These are phyloP conservation scores for Gallinago undulata DNA, from an alignment of 2,113 vertebrate genomes.

Conservation along the genomic window DNA sequence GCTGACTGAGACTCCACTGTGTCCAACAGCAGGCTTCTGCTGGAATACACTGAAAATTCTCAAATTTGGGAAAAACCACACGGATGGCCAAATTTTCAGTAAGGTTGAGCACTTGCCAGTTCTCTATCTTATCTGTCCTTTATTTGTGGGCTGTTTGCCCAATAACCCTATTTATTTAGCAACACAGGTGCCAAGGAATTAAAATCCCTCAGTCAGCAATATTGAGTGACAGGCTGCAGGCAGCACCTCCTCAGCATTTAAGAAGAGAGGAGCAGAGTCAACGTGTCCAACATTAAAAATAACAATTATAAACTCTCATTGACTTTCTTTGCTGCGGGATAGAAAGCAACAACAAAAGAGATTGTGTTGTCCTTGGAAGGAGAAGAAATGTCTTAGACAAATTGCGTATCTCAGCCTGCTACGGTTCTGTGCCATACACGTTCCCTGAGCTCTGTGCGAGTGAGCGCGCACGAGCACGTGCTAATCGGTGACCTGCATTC, in stretches of 20 bases:
- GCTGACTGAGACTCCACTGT: neutral
- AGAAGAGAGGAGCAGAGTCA: neutral
- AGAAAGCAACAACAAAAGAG: slow-evolving; percentile 6
- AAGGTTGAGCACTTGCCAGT: neutral
- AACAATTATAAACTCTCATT: neutral
- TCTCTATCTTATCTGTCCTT: neutral
- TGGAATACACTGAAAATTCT: neutral
- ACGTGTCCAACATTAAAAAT: neutral
- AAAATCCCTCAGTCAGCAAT: slow-evolving; percentile 14
- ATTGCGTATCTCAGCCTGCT: neutral
- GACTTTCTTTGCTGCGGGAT: neutral
- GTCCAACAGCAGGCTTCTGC: neutral
- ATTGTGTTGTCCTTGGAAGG: slow-evolving; percentile 1
- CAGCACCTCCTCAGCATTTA: neutral
- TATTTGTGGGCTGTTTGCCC: slow-evolving; percentile 13
- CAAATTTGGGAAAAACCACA: neutral
- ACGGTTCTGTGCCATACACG: neutral
- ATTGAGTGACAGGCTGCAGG: neutral
- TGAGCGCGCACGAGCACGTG: accelerated
- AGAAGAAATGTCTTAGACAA: neutral
- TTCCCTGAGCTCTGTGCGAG: neutral
- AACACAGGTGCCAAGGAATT: slow-evolving; percentile 19
- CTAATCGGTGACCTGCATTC: neutral
- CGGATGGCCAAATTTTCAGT: neutral
- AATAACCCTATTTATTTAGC: neutral